Evolutionary conservation across 2,888 invertebrate genomes (phyloP).

Genomic region (Schrankia costaestrigalis): DNA sequence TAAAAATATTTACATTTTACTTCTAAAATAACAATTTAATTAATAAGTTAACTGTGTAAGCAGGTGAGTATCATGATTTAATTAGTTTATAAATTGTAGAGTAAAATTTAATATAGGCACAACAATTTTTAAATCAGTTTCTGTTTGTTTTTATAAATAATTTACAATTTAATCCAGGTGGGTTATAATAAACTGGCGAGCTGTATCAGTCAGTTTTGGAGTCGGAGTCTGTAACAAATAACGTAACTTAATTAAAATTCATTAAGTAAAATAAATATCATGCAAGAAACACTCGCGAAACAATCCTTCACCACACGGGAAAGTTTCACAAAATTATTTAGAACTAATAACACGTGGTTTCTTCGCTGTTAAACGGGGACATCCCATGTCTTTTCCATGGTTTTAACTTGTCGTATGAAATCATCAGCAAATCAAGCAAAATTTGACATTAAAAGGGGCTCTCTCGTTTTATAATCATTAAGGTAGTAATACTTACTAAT

Average conservation of each 20-base stretch:
- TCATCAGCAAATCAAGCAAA: too few relatives aligned
- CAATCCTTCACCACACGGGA: too few relatives aligned
- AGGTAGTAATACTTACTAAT: constrained; percentile 30
- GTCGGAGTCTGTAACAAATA: constrained; percentile 8
- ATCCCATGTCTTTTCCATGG: too few relatives aligned
- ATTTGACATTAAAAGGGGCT: background rate
- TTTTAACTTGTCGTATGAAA: too few relatives aligned
- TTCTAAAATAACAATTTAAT: constrained; percentile 23
- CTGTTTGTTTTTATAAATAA: constrained; percentile 3
- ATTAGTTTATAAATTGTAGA: too few relatives aligned
- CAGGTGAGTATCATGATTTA: too few relatives aligned
- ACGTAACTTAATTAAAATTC: too few relatives aligned
- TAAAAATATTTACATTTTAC: constrained; percentile 26
- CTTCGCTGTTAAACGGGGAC: too few relatives aligned
- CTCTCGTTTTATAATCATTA: background rate
- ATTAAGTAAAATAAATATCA: too few relatives aligned
- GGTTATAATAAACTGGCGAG: constrained; percentile 16
- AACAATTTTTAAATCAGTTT: constrained; percentile 14
- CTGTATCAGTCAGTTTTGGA: constrained; percentile 12
- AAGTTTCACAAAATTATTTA: too few relatives aligned
- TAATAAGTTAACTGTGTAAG: constrained; percentile 16
- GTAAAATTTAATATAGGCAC: constrained; percentile 28
- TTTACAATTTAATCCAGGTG: constrained; percentile 28
- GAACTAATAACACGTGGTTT: too few relatives aligned
- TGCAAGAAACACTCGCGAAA: too few relatives aligned